Percentiles rank a stretch among this genome's conserved stretches.
phyloP scores from a whole-genome alignment of 2,797 vertebrate species.

The Nyctalus aviator region DNA sequence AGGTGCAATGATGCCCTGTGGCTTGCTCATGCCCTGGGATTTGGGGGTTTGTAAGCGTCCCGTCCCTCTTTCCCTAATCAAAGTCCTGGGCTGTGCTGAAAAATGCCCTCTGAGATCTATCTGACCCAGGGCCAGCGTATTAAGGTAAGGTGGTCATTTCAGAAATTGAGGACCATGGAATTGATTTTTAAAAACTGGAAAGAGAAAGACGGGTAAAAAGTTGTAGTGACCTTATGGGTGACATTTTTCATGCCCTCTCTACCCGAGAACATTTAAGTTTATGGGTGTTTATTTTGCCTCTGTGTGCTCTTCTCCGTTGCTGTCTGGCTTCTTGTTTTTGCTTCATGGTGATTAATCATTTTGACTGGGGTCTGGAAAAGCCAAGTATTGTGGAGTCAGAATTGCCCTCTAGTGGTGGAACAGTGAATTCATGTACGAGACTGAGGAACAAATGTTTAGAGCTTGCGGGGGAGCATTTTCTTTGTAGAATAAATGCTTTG shows the following conservation, averaged over 20 bases:
- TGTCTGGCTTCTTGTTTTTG: constrained; percentile 49
- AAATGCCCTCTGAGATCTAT: neutral
- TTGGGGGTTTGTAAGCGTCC: neutral
- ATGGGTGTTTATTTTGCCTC: constrained; percentile 61
- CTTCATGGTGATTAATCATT: constrained; percentile 42
- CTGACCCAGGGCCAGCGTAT: neutral
- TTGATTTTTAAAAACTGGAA: neutral
- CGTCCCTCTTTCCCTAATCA: neutral
- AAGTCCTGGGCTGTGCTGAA: constrained; percentile 29
- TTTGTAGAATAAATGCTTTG: neutral
- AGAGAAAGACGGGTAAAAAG: neutral
- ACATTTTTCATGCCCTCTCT: constrained; percentile 36
- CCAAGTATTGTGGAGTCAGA: neutral
- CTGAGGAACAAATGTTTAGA: neutral
- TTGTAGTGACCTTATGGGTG: neutral
- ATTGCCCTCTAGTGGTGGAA: constrained; percentile 79
- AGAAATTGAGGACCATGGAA: neutral
- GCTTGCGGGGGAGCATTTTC: neutral
- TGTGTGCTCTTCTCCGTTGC: neutral
- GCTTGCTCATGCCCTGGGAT: neutral
- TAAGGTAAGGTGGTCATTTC: neutral
- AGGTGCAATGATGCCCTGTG: neutral
- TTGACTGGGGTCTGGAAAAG: constrained; percentile 15
- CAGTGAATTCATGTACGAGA: neutral
- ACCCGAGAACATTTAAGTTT: constrained; percentile 36